These are phyloP conservation scores for Saguinus imperator DNA, from an alignment of 2,113 vertebrate genomes.

Conservation along the genomic window DNA sequence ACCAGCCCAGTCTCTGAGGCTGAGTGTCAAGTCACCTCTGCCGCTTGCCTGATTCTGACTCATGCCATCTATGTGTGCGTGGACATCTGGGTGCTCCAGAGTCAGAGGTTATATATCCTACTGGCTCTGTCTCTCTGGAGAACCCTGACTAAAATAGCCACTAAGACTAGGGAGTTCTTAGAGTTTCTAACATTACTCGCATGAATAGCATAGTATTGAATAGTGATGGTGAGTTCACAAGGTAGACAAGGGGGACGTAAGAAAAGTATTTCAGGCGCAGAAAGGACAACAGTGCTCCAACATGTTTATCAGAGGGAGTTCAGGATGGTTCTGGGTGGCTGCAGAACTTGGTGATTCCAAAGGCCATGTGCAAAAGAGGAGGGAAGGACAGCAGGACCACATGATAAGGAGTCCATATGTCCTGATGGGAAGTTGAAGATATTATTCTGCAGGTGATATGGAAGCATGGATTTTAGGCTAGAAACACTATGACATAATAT, in stretches of 20 bases:
- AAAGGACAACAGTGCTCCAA: neutral
- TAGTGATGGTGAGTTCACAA: neutral
- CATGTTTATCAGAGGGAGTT: too few species aligned
- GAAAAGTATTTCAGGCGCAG: neutral
- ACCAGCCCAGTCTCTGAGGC: neutral
- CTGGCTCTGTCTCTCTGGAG: neutral
- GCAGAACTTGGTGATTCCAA: neutral
- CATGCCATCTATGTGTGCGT: accelerated
- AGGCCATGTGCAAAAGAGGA: neutral
- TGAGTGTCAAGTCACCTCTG: neutral
- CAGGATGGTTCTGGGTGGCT: too few species aligned
- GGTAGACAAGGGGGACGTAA: neutral
- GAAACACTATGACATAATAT: neutral
- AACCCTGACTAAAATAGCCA: neutral
- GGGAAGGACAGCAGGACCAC: neutral
- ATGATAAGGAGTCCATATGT: neutral
- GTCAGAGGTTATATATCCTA: neutral
- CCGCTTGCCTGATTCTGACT: neutral
- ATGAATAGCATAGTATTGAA: neutral
- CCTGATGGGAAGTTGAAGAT: neutral
- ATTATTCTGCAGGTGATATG: neutral
- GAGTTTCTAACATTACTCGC: neutral
- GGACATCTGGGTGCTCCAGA: neutral
- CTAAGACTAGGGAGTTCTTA: neutral
- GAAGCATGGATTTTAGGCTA: neutral